These are phyloP conservation scores for Stegana nigrithorax DNA, from an alignment of 2,888 invertebrate genomes.

Conservation along the genomic window DNA sequence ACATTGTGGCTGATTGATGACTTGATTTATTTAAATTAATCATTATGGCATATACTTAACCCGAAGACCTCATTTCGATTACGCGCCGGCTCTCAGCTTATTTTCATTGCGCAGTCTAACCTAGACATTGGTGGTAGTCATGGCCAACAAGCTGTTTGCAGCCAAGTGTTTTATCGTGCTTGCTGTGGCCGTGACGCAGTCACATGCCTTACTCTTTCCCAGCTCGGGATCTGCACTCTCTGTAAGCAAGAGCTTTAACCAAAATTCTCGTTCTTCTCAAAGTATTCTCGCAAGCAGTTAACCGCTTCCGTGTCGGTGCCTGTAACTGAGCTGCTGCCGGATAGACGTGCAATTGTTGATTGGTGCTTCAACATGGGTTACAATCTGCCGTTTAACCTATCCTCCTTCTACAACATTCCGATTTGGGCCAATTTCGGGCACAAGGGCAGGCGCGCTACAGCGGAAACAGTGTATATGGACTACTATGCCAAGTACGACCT, in stretches of 20 bases:
- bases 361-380: slow-evolving; percentile 68
- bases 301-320: slow-evolving; percentile 64
- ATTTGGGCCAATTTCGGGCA: slow-evolving; percentile 62
- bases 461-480: slow-evolving; percentile 18
- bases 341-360: slow-evolving; percentile 63
- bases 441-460: slow-evolving; percentile 32
- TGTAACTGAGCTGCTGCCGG: slow-evolving; percentile 54
- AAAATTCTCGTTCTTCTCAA: too few relatives aligned
- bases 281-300: slow-evolving; percentile 43
- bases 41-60: slow-evolving; percentile 22
- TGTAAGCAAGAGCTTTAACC: slow-evolving; percentile 33
- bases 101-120: too few relatives aligned
- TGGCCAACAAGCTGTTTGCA: too few relatives aligned
- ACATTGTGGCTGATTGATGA: slow-evolving; percentile 38
- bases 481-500: slow-evolving; percentile 45
- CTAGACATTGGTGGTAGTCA: too few relatives aligned
- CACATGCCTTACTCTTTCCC: too few relatives aligned
- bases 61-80: slow-evolving; percentile 37
- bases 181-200: too few relatives aligned
- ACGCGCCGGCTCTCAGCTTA: too few relatives aligned
- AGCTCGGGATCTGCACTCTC: slow-evolving; percentile 39
- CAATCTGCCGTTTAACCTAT: slow-evolving; percentile 52
- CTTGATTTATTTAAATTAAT: slow-evolving; percentile 43
- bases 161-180: too few relatives aligned
- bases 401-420: slow-evolving; percentile 63